These are phyloP conservation scores for Cheilosia vernalis DNA, from an alignment of 2,888 invertebrate genomes.

Conservation along the genomic window DNA sequence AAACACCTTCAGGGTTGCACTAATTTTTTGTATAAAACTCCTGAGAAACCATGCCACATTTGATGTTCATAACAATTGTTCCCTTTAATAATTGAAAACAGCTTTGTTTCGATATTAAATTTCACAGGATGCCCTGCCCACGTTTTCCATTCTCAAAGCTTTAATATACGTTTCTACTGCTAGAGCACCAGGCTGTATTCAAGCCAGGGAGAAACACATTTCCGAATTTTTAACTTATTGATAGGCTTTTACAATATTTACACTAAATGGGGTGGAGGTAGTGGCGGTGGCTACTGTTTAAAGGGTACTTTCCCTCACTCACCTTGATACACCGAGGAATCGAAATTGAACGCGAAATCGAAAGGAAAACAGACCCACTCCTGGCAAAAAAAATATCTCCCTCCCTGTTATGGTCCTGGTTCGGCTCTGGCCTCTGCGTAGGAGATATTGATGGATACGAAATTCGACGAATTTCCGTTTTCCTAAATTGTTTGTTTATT, in stretches of 20 bases:
- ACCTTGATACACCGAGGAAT: conserved; percentile 23
- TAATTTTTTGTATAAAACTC: too few species aligned
- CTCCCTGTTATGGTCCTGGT: background rate
- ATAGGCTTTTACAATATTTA: conserved; percentile 37
- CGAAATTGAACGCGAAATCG: conserved; percentile 5
- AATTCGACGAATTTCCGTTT: conserved; percentile 68
- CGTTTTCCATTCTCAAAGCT: conserved; percentile 6
- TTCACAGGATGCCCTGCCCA: background rate
- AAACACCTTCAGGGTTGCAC: too few species aligned
- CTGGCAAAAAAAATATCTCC: conserved; percentile 6
- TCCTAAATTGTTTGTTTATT: conserved; percentile 71
- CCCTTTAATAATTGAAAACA: background rate
- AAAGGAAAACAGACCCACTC: background rate
- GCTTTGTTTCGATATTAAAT: background rate
- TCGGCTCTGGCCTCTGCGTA: background rate
- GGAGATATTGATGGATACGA: conserved; percentile 42
- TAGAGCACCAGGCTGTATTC: background rate
- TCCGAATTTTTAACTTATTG: conserved; percentile 44
- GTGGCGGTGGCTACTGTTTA: background rate
- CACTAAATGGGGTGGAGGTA: background rate
- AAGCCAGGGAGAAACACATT: conserved; percentile 30
- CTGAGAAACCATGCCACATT: too few species aligned
- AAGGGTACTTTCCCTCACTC: background rate
- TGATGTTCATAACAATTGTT: too few species aligned
- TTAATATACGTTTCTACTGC: conserved; percentile 16